phyloP scores from a whole-genome alignment of 2,113 vertebrate species.

The Peromyscus leucopus region DNA sequence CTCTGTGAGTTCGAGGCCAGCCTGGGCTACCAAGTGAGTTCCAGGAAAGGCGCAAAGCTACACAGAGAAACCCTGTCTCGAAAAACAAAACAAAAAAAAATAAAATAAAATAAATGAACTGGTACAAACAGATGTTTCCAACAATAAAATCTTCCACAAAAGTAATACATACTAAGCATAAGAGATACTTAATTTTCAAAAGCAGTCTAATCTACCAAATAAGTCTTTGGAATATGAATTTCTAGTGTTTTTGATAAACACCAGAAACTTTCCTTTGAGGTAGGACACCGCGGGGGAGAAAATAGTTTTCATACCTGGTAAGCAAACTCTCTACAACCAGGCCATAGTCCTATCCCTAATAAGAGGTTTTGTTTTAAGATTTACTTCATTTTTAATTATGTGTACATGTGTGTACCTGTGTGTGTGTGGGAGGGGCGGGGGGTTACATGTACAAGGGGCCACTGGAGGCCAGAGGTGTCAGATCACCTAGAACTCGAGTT shows the following conservation, averaged over 20 bases:
- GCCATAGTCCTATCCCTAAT: background rate
- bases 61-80: too few relatives aligned
- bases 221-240: slow-evolving; percentile 42
- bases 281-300: background rate
- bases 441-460: background rate
- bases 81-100: too few relatives aligned
- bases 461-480: background rate
- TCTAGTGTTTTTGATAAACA: slow-evolving; percentile 1
- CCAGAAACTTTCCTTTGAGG: background rate
- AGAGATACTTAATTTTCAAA: background rate
- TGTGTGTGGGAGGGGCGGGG: too few relatives aligned
- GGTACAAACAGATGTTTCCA: background rate
- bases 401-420: background rate
- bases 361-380: background rate
- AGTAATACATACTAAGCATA: background rate
- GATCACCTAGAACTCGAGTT: background rate
- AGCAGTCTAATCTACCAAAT: slow-evolving; percentile 3
- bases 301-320: background rate
- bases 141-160: slow-evolving; percentile 31
- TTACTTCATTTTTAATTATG: background rate
- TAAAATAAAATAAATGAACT: background rate
- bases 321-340: background rate
- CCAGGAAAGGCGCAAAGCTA: too few relatives aligned
- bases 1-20: too few relatives aligned
- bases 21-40: too few relatives aligned